phyloP scores from a whole-genome alignment of 2,113 vertebrate genomes.

The Myiozetetes cayanensis region DNA sequence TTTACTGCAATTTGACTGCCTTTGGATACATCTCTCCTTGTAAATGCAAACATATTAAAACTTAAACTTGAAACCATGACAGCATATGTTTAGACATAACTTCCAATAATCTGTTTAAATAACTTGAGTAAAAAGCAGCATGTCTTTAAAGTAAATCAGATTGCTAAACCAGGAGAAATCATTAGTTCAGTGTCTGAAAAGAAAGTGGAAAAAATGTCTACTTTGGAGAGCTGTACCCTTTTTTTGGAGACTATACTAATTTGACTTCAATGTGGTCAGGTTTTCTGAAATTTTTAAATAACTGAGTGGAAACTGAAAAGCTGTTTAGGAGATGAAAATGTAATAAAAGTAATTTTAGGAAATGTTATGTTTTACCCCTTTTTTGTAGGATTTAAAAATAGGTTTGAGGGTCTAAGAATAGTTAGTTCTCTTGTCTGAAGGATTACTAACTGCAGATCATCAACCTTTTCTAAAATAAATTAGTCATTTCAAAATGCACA shows the following conservation, averaged over 20 bases:
- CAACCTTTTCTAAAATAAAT: background rate
- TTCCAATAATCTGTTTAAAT: slow-evolving; percentile 30
- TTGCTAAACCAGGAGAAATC: background rate
- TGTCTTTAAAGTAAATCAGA: background rate
- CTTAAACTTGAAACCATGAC: background rate
- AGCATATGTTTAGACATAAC: slow-evolving; percentile 9
- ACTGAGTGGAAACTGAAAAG: background rate
- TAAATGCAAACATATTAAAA: slow-evolving; percentile 27
- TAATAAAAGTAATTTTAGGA: background rate
- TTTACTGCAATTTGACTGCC: background rate
- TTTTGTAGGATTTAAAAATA: background rate
- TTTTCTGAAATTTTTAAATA: background rate
- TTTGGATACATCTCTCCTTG: background rate
- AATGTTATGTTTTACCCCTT: background rate
- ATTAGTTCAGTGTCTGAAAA: background rate
- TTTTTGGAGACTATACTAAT: background rate
- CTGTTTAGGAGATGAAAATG: background rate
- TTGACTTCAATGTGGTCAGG: background rate
- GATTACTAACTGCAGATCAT: background rate
- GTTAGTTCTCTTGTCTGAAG: background rate
- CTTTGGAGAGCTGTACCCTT: background rate
- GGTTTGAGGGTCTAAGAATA: background rate
- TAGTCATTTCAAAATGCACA: background rate
- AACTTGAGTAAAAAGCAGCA: background rate
- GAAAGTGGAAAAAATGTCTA: background rate